Conservation (phyloP, 2,888 invertebrate species). For the Limenitis camilla region DNA sequence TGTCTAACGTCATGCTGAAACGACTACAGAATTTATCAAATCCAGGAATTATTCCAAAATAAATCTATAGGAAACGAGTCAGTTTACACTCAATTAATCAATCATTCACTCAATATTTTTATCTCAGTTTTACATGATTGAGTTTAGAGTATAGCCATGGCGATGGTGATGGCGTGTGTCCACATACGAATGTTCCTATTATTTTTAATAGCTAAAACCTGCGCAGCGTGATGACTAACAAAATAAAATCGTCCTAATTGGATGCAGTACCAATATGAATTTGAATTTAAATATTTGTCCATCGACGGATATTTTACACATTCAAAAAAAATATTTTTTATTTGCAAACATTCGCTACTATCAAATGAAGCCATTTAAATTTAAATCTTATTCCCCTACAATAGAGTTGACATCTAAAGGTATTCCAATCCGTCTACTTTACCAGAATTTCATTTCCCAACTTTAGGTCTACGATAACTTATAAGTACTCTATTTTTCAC, state of each 20-base stretch:
- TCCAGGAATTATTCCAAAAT: too few species aligned
- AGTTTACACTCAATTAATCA: not conserved
- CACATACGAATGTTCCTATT: constrained; percentile 7
- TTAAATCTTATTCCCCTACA: not conserved
- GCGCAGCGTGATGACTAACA: constrained; percentile 8
- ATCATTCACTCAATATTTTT: not conserved
- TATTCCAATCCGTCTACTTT: not conserved
- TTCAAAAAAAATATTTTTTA: constrained; percentile 16
- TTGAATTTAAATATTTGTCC: constrained; percentile 19
- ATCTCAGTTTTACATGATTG: constrained; percentile 7
- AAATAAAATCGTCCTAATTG: constrained; percentile 21
- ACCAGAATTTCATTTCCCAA: constrained; percentile 6
- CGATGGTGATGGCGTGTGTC: not conserved
- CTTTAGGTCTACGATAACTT: constrained; percentile 4
- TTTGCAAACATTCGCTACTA: constrained; percentile 14
- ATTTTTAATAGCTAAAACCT: constrained; percentile 13
- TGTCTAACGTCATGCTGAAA: too few species aligned
- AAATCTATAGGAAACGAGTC: not conserved
- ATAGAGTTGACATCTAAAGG: not conserved
- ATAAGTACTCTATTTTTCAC: constrained; percentile 10
- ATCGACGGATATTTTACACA: constrained; percentile 20
- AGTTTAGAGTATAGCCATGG: constrained; percentile 1
- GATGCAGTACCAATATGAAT: constrained; percentile 8
- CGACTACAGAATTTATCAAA: too few species aligned
- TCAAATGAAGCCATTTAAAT: not conserved